Base-by-base conservation (phyloP, 2,113 vertebrate species). In the Apeltes quadracus region DNA sequence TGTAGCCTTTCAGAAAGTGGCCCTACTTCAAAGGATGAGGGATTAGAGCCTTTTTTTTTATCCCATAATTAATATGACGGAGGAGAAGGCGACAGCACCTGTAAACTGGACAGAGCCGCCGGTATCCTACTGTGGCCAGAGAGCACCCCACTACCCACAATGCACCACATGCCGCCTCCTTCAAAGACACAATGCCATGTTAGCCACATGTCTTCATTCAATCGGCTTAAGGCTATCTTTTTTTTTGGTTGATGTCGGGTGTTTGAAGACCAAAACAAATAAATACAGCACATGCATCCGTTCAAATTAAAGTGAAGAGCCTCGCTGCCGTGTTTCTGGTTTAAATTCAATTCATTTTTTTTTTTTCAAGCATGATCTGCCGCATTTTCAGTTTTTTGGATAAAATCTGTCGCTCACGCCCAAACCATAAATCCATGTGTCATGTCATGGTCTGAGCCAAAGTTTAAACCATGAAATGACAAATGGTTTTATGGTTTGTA, bases 61-160 rank as follows among this genome's bases (percentile, higher is more conserved):
- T 96, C 94, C 95, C 94, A 95, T 95, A 97, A 96, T 97, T 96
- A 98, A 97, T 97, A 97, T 96, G 94, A 94, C 94, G 94, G 93
- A 94, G 94, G 94, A 93, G 94, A 94, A 92, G 94, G 93, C 91
- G 93, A 95, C 95, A 93, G 94, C 93, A 92, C 95, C 95, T 95
- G 94, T 95, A 90, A 92, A 95, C 90, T 85, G 92, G 94, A 87
- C 94, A 91, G 91, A 90, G 93, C 85, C 81, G 93, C 94, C 92
- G 95, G 94, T 92, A 87, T 90, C 95, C 93, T 93, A 93, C 92
- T 94, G 95, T 87, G 94, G 94, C 92, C 94, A 92, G 83, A 89
- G 89, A 87, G 85, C 84, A 86, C 76, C 82, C 89, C 72, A 87
- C 90, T 93, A 94, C 93, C 92, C 94, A 95, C 87, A 94, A 94